Evolutionary conservation across 2,888 invertebrate genomes (phyloP).

Genomic region (Aphrophora alni): DNA sequence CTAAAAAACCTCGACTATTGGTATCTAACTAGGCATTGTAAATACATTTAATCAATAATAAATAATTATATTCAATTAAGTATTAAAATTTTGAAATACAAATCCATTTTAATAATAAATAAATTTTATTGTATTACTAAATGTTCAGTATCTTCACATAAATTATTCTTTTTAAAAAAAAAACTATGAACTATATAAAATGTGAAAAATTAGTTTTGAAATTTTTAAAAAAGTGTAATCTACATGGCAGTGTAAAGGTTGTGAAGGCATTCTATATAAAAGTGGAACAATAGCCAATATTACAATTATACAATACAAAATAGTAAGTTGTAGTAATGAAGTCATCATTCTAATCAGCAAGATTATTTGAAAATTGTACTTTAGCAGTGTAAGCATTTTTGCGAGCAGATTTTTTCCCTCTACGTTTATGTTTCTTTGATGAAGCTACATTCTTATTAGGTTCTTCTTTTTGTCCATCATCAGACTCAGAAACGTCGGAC

Average conservation of each 20-base stretch:
- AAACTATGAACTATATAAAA: neutral
- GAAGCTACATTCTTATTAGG: conserved; percentile 39
- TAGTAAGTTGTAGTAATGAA: neutral
- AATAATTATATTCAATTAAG: too few species aligned
- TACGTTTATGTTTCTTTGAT: conserved; percentile 48
- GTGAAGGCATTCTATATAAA: neutral
- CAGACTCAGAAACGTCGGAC: conserved; percentile 48
- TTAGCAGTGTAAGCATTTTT: conserved; percentile 51
- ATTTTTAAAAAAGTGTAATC: neutral
- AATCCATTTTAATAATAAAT: neutral
- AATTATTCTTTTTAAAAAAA: neutral
- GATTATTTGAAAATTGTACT: conserved; percentile 30
- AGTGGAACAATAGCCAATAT: neutral
- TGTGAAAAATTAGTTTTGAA: neutral
- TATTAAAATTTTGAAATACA: too few species aligned
- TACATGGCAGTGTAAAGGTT: neutral
- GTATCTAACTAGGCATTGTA: too few species aligned
- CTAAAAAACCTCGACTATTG: too few species aligned
- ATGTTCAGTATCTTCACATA: neutral
- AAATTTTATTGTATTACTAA: neutral
- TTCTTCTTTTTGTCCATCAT: conserved; percentile 46
- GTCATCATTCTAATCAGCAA: conserved; percentile 6
- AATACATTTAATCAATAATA: too few species aligned
- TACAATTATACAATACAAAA: neutral
- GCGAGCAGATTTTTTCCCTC: conserved; percentile 51